Percentiles rank a stretch among this genome's conserved stretches.
phyloP scores from a whole-genome alignment of 1,140 invertebrate genomes.

The Trichonephila clavipes region DNA sequence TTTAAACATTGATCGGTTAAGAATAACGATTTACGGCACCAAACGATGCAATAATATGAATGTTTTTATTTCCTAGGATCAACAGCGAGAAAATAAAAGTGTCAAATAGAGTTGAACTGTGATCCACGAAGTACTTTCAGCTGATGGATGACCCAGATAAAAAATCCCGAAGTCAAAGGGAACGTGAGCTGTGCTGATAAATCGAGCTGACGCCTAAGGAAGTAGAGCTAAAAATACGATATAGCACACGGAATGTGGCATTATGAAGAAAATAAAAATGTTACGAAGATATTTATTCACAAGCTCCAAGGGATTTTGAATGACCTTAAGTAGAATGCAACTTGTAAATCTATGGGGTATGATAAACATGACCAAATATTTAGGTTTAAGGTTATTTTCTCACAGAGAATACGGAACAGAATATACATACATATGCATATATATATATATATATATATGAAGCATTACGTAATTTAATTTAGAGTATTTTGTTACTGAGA shows the following conservation, averaged over 20 bases:
- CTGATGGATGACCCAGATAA: slow-evolving; percentile 23
- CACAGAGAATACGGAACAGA: no score
- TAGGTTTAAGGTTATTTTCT: background rate
- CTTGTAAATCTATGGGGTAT: background rate
- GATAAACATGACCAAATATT: background rate
- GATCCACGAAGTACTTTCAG: slow-evolving; percentile 9
- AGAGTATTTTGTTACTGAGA: no score
- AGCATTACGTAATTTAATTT: no score
- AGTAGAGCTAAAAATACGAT: background rate
- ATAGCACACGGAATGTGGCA: background rate
- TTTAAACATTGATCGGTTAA: slow-evolving; percentile 21
- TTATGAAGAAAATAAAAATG: background rate
- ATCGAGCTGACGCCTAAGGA: slow-evolving; percentile 17
- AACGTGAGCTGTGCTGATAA: slow-evolving; percentile 21
- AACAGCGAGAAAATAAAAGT: slow-evolving; percentile 35
- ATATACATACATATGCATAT: no score
- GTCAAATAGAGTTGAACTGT: slow-evolving; percentile 47
- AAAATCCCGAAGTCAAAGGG: slow-evolving; percentile 12
- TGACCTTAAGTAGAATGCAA: background rate
- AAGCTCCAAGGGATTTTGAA: background rate
- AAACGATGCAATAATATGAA: slow-evolving; percentile 24
- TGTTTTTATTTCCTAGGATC: slow-evolving; percentile 23
- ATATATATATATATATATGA: no score
- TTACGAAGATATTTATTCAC: background rate
- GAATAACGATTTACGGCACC: slow-evolving; percentile 16